Percentiles rank a stretch among this genome's conserved stretches.
Conservation (phyloP, 2,888 invertebrate genomes). For the Lasioglossum vierecki region DNA sequence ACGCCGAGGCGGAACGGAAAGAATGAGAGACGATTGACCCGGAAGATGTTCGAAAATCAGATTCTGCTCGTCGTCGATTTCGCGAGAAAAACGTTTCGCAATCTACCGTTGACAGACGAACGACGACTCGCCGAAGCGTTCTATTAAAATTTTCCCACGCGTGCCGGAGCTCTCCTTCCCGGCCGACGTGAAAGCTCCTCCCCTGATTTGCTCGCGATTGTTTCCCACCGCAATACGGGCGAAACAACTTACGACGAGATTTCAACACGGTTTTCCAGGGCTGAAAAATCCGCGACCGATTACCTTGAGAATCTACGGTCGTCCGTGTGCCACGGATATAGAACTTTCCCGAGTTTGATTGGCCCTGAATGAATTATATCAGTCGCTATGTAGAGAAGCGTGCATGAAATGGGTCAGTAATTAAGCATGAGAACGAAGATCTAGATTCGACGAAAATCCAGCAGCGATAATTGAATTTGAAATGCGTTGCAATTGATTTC, state of each 20-base stretch:
- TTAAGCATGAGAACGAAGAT: conserved; percentile 53
- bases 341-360: conserved; percentile 58
- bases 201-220: conserved; percentile 9
- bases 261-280: not conserved
- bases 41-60: conserved; percentile 30
- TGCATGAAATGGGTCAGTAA: conserved; percentile 59
- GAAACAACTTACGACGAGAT: not conserved
- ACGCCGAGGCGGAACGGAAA: not conserved
- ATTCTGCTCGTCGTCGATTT: not conserved
- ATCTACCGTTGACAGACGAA: conserved; percentile 35
- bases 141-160: conserved; percentile 45
- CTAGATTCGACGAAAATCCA: conserved; percentile 49
- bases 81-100: conserved; percentile 29
- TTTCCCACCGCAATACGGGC: conserved; percentile 14
- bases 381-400: conserved; percentile 19
- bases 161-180: not conserved
- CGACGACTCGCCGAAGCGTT: conserved; percentile 16
- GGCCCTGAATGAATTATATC: conserved; percentile 56
- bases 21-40: not conserved
- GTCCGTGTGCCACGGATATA: conserved; percentile 21
- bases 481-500: conserved; percentile 37
- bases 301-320: conserved; percentile 51
- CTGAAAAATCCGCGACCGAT: not conserved
- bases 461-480: conserved; percentile 52
- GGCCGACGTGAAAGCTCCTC: not conserved